These are phyloP conservation scores for Octodon degus DNA, from an alignment of 2,113 vertebrate species.

Conservation along the genomic window DNA sequence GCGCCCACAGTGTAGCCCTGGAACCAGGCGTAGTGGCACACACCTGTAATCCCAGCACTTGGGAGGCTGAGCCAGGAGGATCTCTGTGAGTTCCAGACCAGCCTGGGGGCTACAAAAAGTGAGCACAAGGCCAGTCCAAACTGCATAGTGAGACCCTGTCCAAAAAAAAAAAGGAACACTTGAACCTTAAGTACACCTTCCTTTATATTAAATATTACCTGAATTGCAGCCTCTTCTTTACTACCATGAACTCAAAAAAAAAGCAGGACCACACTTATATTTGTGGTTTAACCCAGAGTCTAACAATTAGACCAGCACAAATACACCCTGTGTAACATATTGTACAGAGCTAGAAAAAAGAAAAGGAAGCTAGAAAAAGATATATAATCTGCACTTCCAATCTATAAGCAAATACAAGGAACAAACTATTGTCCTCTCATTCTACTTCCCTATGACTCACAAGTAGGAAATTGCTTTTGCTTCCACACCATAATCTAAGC, in stretches of 20 bases:
- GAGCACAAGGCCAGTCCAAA: too few species aligned
- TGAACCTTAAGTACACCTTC: background rate
- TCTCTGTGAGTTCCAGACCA: too few species aligned
- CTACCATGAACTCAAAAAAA: background rate
- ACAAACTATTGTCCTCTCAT: slow-evolving; percentile 13
- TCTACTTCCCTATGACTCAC: slow-evolving; percentile 15
- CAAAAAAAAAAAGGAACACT: background rate
- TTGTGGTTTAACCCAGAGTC: background rate
- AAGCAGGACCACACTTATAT: background rate
- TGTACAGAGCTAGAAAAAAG: background rate
- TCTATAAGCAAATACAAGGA: background rate
- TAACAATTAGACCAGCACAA: background rate
- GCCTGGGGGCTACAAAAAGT: too few species aligned
- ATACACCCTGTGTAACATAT: background rate
- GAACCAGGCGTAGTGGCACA: too few species aligned
- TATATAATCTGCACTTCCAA: slow-evolving; percentile 1
- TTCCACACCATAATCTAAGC: slow-evolving; percentile 30
- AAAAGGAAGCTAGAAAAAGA: slow-evolving; percentile 40
- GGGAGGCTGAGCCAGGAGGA: too few species aligned
- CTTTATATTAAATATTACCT: background rate
- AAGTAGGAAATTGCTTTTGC: slow-evolving; percentile 6
- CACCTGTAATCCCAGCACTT: too few species aligned
- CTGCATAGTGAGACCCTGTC: too few species aligned
- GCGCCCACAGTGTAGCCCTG: too few species aligned
- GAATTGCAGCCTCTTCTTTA: background rate